Conservation (phyloP, 2,113 vertebrate species). For the Gymnogyps californianus region DNA sequence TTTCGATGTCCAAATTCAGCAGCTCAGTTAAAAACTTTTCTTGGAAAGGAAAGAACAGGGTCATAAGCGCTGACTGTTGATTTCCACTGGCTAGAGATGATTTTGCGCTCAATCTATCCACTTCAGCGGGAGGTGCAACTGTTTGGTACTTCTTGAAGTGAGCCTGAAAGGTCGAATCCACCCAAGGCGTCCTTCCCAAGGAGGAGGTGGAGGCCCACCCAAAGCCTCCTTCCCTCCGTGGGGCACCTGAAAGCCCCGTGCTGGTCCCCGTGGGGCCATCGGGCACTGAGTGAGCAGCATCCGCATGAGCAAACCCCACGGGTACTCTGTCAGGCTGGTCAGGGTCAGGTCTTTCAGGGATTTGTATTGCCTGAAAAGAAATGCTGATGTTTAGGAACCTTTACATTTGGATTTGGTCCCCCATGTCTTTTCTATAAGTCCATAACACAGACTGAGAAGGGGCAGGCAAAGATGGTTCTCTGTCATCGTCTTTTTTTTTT, state of each 20-base stretch:
- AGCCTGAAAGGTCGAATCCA: not conserved
- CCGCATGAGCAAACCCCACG: not conserved
- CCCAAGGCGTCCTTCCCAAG: not conserved
- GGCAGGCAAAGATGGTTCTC: not conserved
- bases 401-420: not conserved
- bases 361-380: not conserved
- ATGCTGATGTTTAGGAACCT: not conserved
- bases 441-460: not conserved
- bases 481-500: too few species aligned
- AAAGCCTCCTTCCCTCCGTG: not conserved
- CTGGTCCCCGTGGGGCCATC: accelerated
- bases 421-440: not conserved
- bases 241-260: not conserved
- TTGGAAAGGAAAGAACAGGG: slow-evolving; percentile 9
- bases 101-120: not conserved
- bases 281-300: accelerated
- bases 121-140: not conserved
- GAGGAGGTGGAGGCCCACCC: not conserved
- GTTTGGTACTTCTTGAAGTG: not conserved
- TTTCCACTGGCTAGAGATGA: not conserved
- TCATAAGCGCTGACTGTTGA: not conserved
- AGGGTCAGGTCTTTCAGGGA: not conserved
- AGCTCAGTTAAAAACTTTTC: not conserved
- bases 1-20: slow-evolving; percentile 27
- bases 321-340: not conserved